A percentile compares a stretch with the other conserved stretches of the same genome.
Conservation (phyloP, 2,113 vertebrate genomes). For the Larimichthys polyactis region DNA sequence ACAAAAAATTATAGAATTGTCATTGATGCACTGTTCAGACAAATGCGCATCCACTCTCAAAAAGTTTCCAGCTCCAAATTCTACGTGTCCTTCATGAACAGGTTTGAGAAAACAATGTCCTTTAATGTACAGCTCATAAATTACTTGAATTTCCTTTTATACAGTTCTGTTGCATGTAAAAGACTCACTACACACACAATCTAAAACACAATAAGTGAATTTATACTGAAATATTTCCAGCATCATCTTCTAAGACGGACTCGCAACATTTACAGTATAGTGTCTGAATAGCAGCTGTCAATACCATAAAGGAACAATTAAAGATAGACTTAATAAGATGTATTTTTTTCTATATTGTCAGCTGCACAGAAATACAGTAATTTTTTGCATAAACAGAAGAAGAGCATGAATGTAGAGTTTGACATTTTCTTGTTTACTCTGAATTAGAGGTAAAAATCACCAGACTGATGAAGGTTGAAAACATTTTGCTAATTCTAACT, state of each 20-base stretch:
- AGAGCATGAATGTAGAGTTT: background rate
- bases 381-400: background rate
- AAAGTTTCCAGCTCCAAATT: background rate
- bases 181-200: background rate
- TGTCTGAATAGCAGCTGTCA: background rate
- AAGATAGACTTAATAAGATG: background rate
- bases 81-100: background rate
- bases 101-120: background rate
- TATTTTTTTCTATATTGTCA: background rate
- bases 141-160: slow-evolving; percentile 23
- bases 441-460: background rate
- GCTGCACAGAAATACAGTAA: background rate
- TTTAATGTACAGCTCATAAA: slow-evolving; percentile 1
- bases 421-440: background rate
- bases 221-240: background rate
- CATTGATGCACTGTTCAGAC: slow-evolving; percentile 22
- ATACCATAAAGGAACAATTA: background rate
- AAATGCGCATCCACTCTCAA: background rate
- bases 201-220: background rate
- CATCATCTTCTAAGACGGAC: background rate
- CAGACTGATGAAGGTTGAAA: background rate
- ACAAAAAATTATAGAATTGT: background rate
- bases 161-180: slow-evolving; percentile 1
- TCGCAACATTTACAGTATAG: background rate
- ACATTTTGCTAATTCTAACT: background rate